These are phyloP conservation scores for Zoanthus sociatus DNA, from an alignment of 92 coral and sea anemone species.

Conservation along the genomic window DNA sequence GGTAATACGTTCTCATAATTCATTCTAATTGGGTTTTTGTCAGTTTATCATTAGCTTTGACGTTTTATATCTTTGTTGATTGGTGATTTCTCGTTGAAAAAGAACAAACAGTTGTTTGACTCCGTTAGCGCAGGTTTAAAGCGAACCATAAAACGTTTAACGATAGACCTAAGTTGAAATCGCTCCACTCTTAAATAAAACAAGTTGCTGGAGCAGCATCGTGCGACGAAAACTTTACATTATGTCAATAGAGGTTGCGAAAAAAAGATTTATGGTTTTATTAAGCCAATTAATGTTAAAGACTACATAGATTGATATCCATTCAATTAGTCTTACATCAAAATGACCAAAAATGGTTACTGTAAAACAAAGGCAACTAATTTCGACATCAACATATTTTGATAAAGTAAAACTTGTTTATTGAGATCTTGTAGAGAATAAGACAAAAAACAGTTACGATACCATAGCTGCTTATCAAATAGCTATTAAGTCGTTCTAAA, in stretches of 20 bases:
- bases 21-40: not conserved
- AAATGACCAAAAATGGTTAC: not conserved
- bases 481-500: not conserved
- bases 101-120: not conserved
- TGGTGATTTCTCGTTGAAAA: not conserved
- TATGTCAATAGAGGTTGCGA: not conserved
- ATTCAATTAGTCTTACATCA: no score
- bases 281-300: not conserved
- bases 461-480: not conserved
- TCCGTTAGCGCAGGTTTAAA: not conserved
- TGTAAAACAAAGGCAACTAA: not conserved
- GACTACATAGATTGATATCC: not conserved
- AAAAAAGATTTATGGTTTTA: not conserved
- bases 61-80: not conserved
- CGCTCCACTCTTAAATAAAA: not conserved
- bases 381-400: conserved; percentile 5
- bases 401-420: not conserved
- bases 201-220: no score
- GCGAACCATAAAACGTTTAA: conserved; percentile 23
- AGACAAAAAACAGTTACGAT: not conserved
- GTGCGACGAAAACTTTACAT: no score
- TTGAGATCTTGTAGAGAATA: not conserved
- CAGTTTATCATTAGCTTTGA: not conserved
- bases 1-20: not conserved
- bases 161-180: not conserved